Conservation (phyloP, 2,113 vertebrate genomes). For the Stegastes partitus region DNA sequence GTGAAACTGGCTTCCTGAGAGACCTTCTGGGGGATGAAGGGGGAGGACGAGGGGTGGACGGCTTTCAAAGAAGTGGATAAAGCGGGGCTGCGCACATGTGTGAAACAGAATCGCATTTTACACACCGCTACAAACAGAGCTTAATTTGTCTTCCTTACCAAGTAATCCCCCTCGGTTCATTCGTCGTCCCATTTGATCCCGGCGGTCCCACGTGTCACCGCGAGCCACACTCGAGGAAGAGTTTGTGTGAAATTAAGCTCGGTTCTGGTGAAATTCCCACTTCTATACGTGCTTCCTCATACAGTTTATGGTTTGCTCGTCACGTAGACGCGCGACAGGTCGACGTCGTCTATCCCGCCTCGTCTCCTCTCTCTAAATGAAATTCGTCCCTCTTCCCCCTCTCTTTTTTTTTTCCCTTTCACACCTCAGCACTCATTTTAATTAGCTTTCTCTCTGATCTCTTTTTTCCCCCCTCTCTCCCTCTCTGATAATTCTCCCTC, state of each 20-base stretch:
- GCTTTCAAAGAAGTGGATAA: slow-evolving; percentile 56
- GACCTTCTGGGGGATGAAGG: slow-evolving; percentile 35
- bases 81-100: slow-evolving; percentile 28
- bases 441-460: slow-evolving; percentile 73
- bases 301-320: background rate
- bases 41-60: slow-evolving; percentile 44
- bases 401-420: slow-evolving; percentile 58
- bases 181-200: slow-evolving; percentile 48
- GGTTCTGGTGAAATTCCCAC: background rate
- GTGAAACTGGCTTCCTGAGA: slow-evolving; percentile 48
- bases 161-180: slow-evolving; percentile 70
- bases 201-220: slow-evolving; percentile 34
- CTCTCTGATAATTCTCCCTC: slow-evolving; percentile 58
- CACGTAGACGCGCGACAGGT: slow-evolving; percentile 5
- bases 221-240: background rate
- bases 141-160: slow-evolving; percentile 62
- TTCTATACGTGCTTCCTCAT: background rate
- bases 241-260: slow-evolving; percentile 38
- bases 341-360: background rate
- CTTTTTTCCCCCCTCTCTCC: slow-evolving; percentile 34
- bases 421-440: slow-evolving; percentile 77
- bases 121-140: slow-evolving; percentile 53
- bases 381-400: slow-evolving; percentile 43
- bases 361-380: slow-evolving; percentile 43
- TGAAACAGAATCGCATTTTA: slow-evolving; percentile 64